Evolutionary conservation across 2,888 invertebrate species (phyloP).

Genomic region (Nipponacmea schrenckii): DNA sequence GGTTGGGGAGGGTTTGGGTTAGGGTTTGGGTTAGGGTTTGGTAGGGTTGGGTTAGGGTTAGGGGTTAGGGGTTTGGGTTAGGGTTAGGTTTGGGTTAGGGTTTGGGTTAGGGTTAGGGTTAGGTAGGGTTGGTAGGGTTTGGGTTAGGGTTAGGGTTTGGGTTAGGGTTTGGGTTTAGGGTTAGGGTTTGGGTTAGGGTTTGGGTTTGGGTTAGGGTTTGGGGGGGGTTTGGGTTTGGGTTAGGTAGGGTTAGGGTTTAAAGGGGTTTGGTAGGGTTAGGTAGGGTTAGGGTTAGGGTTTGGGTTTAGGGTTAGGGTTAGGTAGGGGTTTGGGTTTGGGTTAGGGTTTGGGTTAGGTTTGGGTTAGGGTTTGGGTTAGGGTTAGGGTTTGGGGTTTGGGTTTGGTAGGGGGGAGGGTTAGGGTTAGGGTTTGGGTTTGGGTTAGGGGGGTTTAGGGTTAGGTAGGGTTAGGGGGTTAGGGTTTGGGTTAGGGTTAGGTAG

Average conservation of each 20-base stretch:
- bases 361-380: constrained; percentile 20
- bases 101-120: constrained; percentile 22
- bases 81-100: constrained; percentile 18
- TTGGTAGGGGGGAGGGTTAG: constrained; percentile 20
- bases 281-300: constrained; percentile 31
- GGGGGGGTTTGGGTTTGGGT: constrained; percentile 29
- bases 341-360: constrained; percentile 23
- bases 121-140: constrained; percentile 25
- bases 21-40: constrained; percentile 15
- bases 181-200: constrained; percentile 19
- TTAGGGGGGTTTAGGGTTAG: constrained; percentile 24
- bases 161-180: constrained; percentile 17
- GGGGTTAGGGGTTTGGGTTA: constrained; percentile 16
- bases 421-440: constrained; percentile 25
- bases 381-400: constrained; percentile 21
- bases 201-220: constrained; percentile 27
- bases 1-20: constrained; percentile 25
- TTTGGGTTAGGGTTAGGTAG: constrained; percentile 31
- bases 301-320: constrained; percentile 31
- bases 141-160: constrained; percentile 23
- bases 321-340: constrained; percentile 28
- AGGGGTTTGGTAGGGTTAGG: constrained; percentile 14
- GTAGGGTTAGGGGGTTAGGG: constrained; percentile 29
- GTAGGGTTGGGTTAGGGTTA: constrained; percentile 7
- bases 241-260: constrained; percentile 25